Conservation (phyloP, 2,797 vertebrate species). For the Sarcophilus harrisii region DNA sequence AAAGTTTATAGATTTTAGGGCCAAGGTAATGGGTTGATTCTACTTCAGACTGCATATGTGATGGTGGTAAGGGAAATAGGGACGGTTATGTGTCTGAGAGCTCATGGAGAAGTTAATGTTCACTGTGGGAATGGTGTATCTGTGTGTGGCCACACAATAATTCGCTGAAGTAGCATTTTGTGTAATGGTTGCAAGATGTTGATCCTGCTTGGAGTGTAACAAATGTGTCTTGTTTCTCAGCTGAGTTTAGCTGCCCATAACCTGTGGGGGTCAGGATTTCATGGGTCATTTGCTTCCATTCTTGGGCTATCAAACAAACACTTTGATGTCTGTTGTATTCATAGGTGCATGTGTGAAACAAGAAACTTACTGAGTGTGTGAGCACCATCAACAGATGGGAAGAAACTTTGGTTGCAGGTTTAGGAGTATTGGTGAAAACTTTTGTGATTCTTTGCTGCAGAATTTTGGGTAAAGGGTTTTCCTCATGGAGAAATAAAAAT, state of each 20-base stretch:
- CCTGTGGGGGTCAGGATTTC: not conserved
- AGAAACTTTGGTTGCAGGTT: slow-evolving; percentile 10
- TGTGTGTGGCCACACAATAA: not conserved
- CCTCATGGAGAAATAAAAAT: not conserved
- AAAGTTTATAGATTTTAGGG: not conserved
- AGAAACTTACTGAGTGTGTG: accelerated
- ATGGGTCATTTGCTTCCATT: not conserved
- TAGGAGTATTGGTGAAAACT: not conserved
- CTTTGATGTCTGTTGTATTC: slow-evolving; percentile 52
- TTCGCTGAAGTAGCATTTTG: not conserved
- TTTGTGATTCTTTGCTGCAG: not conserved
- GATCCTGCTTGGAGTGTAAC: slow-evolving; percentile 49
- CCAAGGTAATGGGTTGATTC: not conserved
- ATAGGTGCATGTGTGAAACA: not conserved
- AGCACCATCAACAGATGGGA: not conserved
- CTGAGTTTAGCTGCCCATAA: not conserved
- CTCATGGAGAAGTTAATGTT: not conserved
- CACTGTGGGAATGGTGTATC: not conserved
- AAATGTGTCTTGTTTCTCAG: not conserved
- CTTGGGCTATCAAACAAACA: not conserved
- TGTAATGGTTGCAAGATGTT: slow-evolving; percentile 18
- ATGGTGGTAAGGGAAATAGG: not conserved
- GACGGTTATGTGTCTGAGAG: not conserved
- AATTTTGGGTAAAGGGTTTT: not conserved
- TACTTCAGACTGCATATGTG: not conserved